These are phyloP conservation scores for Helogale parvula DNA, from an alignment of 2,113 vertebrate genomes.

Conservation along the genomic window DNA sequence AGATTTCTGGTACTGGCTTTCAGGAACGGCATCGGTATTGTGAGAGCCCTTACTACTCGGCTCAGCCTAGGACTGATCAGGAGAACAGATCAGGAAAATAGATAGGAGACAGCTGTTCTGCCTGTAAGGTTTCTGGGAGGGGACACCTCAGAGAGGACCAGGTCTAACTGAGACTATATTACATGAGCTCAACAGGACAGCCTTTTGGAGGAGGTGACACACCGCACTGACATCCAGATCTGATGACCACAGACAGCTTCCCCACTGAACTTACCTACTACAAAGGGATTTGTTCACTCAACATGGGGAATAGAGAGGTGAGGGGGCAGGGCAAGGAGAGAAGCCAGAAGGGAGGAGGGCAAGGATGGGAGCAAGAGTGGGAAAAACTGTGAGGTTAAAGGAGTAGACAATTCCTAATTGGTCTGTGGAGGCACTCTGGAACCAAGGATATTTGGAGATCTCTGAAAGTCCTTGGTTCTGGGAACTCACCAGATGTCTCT, in stretches of 20 bases:
- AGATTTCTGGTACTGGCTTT: not conserved
- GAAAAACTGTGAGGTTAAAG: not conserved
- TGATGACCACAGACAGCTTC: not conserved
- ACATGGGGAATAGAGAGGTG: not conserved
- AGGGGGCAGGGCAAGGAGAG: not conserved
- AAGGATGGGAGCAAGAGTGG: not conserved
- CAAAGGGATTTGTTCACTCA: not conserved
- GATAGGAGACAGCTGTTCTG: not conserved
- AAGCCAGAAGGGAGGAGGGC: not conserved
- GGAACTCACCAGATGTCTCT: not conserved
- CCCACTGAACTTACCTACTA: not conserved
- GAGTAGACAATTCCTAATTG: not conserved
- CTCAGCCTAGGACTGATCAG: not conserved
- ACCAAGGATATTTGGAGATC: rapidly evolving
- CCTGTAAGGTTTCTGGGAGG: not conserved
- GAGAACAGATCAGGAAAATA: not conserved
- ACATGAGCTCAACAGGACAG: not conserved
- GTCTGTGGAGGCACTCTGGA: not conserved
- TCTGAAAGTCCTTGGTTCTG: not conserved
- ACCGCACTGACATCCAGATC: not conserved
- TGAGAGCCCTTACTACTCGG: too few relatives aligned
- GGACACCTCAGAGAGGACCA: not conserved
- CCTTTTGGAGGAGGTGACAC: not conserved
- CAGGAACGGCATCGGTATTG: not conserved
- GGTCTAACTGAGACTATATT: not conserved